Conservation (phyloP, 2,113 vertebrate genomes). For the Mugil cephalus region DNA sequence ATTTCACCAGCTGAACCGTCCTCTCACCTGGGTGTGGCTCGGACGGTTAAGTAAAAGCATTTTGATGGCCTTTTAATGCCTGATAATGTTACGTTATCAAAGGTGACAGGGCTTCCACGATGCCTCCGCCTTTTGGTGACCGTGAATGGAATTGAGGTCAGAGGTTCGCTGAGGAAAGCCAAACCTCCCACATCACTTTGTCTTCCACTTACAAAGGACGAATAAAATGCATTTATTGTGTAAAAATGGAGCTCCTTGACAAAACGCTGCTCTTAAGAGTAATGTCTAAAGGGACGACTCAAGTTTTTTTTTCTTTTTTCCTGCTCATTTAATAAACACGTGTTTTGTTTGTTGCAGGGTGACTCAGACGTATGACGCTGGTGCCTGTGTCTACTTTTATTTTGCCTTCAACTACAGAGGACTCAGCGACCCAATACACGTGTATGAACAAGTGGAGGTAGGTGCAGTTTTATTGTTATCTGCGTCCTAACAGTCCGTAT, state of each 20-base stretch:
- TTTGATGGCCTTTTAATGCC: constrained; percentile 63
- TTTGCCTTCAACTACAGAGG: constrained; percentile 99
- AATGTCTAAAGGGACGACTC: not conserved
- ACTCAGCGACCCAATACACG: constrained; percentile 92
- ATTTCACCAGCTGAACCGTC: constrained; percentile 8
- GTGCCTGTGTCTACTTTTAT: constrained; percentile 99
- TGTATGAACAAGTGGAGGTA: constrained; percentile 98
- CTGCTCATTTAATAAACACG: not conserved
- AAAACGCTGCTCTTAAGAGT: constrained; percentile 10
- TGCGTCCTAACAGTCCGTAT: not conserved
- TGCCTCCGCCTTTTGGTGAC: constrained; percentile 38
- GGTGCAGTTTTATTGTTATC: constrained; percentile 25
- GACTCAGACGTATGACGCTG: constrained; percentile 96
- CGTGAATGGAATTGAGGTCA: constrained; percentile 62
- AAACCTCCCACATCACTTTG: constrained; percentile 48
- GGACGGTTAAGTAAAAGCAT: constrained; percentile 48
- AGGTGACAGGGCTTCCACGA: constrained; percentile 42
- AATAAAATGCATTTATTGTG: constrained; percentile 33
- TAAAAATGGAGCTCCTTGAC: constrained; percentile 24
- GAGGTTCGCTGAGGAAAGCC: constrained; percentile 36
- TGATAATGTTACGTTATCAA: constrained; percentile 69
- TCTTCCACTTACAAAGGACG: constrained; percentile 21
- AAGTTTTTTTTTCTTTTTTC: not conserved
- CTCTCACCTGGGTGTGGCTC: constrained; percentile 33
- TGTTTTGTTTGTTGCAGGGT: constrained; percentile 83